Conservation (phyloP, 2,797 vertebrate species). For the Arnoldichthys spilopterus region DNA sequence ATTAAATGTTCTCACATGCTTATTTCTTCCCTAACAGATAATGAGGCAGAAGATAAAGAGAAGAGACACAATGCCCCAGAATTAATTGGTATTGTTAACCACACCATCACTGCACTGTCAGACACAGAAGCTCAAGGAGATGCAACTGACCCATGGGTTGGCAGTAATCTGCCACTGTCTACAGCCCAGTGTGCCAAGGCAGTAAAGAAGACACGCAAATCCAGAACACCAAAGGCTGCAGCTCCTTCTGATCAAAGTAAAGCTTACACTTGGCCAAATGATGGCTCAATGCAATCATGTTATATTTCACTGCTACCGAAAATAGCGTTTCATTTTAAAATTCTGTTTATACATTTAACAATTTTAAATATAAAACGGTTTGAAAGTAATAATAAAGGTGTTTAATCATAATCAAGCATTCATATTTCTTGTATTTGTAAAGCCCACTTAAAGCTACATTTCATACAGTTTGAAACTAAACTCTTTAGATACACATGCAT, state of each 20-base stretch:
- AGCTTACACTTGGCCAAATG: not conserved
- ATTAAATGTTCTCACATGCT: not conserved
- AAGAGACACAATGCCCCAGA: slow-evolving; percentile 79
- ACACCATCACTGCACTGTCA: not conserved
- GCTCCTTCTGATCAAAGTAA: slow-evolving; percentile 18
- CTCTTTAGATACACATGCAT: too few species aligned
- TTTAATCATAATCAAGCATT: too few species aligned
- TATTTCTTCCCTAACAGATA: slow-evolving; percentile 35
- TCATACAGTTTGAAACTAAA: too few species aligned
- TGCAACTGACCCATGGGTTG: slow-evolving; percentile 8
- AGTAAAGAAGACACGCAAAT: slow-evolving; percentile 71
- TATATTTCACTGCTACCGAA: not conserved
- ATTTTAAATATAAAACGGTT: too few species aligned
- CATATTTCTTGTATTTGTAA: too few species aligned
- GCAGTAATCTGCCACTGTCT: slow-evolving; percentile 14
- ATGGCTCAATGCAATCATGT: not conserved
- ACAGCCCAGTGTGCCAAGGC: slow-evolving; percentile 6
- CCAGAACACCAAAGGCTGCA: slow-evolving; percentile 66
- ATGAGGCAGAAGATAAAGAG: slow-evolving; percentile 70
- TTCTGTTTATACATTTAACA: too few species aligned
- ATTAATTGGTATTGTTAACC: slow-evolving; percentile 55
- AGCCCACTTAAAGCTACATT: too few species aligned
- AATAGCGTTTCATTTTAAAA: not conserved
- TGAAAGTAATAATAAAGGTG: too few species aligned
- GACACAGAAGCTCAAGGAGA: slow-evolving; percentile 24